These are phyloP conservation scores for Oreochromis niloticus DNA, from an alignment of 2,113 vertebrate species.

Conservation along the genomic window DNA sequence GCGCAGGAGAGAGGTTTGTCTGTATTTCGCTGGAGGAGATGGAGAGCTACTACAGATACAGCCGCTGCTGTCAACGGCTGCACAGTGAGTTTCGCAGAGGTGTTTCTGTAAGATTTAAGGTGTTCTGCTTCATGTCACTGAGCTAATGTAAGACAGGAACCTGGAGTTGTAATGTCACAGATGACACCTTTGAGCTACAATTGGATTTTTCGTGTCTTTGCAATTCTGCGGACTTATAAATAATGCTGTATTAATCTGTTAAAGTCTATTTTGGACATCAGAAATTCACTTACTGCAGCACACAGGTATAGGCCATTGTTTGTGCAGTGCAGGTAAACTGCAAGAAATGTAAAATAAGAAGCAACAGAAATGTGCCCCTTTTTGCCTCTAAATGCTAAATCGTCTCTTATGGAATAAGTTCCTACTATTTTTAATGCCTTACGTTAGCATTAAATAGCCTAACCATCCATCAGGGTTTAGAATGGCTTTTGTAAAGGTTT, in stretches of 20 bases:
- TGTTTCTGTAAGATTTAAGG: background rate
- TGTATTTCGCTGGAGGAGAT: slow-evolving; percentile 68
- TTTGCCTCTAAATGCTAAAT: background rate
- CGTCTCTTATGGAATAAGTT: fast-evolving
- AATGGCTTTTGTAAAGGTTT: background rate
- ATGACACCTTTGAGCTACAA: background rate
- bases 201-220: background rate
- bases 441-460: background rate
- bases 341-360: background rate
- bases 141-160: background rate
- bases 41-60: slow-evolving; percentile 67
- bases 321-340: background rate
- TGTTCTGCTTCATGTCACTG: background rate
- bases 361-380: background rate
- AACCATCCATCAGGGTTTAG: background rate
- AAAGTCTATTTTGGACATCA: background rate
- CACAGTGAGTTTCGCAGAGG: slow-evolving; percentile 48
- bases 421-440: background rate
- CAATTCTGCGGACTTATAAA: background rate
- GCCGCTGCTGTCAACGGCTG: slow-evolving; percentile 59
- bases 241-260: no score
- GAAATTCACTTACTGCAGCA: background rate
- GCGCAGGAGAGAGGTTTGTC: slow-evolving; percentile 1
- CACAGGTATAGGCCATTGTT: background rate
- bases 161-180: background rate